Evolutionary conservation across 92 coral and sea anemone species (phyloP).

Genomic region (Micromussa lordhowensis): DNA sequence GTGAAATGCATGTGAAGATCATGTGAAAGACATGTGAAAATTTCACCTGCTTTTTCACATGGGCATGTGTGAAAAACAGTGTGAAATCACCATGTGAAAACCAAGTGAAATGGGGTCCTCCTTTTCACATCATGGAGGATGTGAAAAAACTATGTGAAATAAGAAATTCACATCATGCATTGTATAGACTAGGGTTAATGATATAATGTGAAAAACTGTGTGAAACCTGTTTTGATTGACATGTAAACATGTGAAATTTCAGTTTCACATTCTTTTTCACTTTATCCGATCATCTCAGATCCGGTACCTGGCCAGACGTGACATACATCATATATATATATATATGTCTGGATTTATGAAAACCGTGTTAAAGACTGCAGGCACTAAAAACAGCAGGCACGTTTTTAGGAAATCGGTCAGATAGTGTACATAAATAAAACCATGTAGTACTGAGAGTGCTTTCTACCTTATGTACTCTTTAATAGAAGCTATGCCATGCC

Average conservation of each 20-base stretch:
- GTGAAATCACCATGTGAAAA: slow-evolving; percentile 32
- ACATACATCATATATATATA: background rate
- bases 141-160: slow-evolving; percentile 9
- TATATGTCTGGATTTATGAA: no score
- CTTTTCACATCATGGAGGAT: slow-evolving; percentile 19
- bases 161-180: slow-evolving; percentile 5
- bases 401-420: no score
- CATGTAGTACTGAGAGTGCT: no score
- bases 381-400: no score
- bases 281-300: background rate
- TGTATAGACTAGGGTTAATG: background rate
- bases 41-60: slow-evolving; percentile 26
- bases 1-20: slow-evolving; percentile 5
- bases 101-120: slow-evolving; percentile 24
- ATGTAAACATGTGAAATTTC: background rate
- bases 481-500: no score
- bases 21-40: slow-evolving; percentile 28
- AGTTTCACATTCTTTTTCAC: slow-evolving; percentile 3
- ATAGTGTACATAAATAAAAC: no score
- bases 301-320: background rate
- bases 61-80: slow-evolving; percentile 18
- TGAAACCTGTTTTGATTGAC: slow-evolving; percentile 5
- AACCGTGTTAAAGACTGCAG: no score
- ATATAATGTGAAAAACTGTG: slow-evolving; percentile 6
- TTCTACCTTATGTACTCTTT: no score